Conservation (phyloP, 1,140 invertebrate genomes). For the Euborellia annulipes region DNA sequence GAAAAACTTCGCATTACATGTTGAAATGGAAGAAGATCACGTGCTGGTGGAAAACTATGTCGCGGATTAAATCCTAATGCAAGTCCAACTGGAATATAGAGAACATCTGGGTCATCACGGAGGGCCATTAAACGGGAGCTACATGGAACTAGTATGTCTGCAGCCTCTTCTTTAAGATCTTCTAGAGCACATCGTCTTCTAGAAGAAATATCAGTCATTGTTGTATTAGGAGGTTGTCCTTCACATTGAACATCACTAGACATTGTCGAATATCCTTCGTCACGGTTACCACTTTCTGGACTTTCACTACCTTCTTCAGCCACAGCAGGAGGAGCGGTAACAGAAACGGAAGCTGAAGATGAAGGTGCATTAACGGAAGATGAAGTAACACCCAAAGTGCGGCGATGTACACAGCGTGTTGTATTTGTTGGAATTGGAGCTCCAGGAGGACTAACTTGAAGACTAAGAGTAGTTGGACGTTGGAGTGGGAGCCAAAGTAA, state of each 20-base stretch:
- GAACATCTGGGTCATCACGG: conserved; percentile 39
- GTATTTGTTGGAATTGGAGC: too few relatives aligned
- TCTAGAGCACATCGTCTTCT: conserved; percentile 31
- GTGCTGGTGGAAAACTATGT: conserved; percentile 49
- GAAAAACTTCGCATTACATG: conserved; percentile 54
- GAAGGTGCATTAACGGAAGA: too few relatives aligned
- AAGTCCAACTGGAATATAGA: conserved; percentile 49
- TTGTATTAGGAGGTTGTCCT: conserved; percentile 13
- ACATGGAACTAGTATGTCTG: conserved; percentile 2
- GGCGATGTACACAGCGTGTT: neutral
- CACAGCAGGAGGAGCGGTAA: conserved; percentile 17
- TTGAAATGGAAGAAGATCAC: conserved; percentile 45
- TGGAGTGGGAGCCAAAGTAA: conserved; percentile 41
- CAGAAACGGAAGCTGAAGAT: conserved; percentile 1
- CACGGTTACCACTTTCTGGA: conserved; percentile 55
- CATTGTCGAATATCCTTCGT: conserved; percentile 82
- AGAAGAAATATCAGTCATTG: neutral
- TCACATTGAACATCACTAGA: conserved; percentile 70
- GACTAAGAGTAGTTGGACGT: conserved; percentile 38
- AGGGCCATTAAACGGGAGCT: conserved; percentile 12
- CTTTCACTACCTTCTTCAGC: conserved; percentile 45
- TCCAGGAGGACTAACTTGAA: too few relatives aligned
- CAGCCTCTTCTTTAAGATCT: conserved; percentile 53
- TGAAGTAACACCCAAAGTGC: neutral
- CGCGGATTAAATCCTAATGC: conserved; percentile 43